Evolutionary conservation across 2,113 vertebrate species (phyloP).

Genomic region (Poicephalus meyeri): DNA sequence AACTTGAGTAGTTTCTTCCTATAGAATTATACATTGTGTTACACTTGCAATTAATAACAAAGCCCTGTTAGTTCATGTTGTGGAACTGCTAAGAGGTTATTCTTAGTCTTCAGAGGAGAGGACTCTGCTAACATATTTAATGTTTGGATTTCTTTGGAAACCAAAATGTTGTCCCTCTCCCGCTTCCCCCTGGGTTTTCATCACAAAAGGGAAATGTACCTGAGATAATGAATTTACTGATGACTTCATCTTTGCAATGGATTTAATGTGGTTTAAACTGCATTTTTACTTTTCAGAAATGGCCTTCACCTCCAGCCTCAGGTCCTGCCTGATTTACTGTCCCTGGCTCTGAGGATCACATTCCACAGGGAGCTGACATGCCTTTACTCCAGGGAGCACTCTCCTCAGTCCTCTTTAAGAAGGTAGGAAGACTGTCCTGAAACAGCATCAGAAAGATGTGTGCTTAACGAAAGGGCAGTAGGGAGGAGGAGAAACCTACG

Average conservation of each 20-base stretch:
- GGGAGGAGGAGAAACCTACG: not conserved
- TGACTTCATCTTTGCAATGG: not conserved
- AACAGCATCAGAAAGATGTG: not conserved
- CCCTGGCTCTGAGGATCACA: not conserved
- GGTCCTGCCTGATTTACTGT: not conserved
- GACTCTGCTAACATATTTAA: not conserved
- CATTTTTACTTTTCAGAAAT: not conserved
- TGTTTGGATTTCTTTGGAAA: not conserved
- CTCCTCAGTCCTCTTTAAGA: not conserved
- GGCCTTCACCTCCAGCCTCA: not conserved
- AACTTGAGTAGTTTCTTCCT: not conserved
- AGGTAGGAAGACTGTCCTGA: not conserved
- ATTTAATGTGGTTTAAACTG: not conserved
- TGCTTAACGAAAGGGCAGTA: not conserved
- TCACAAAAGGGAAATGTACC: not conserved
- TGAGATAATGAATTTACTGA: not conserved
- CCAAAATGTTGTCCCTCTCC: not conserved
- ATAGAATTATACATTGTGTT: not conserved
- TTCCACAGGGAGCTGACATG: not conserved
- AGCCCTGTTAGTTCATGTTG: not conserved
- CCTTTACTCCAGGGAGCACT: not conserved
- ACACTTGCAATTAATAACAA: not conserved
- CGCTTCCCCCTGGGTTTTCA: accelerated
- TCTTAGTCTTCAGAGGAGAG: not conserved
- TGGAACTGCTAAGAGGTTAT: not conserved